These are phyloP conservation scores for Drosophila melanosoma DNA, from an alignment of 2,888 invertebrate genomes.

Conservation along the genomic window DNA sequence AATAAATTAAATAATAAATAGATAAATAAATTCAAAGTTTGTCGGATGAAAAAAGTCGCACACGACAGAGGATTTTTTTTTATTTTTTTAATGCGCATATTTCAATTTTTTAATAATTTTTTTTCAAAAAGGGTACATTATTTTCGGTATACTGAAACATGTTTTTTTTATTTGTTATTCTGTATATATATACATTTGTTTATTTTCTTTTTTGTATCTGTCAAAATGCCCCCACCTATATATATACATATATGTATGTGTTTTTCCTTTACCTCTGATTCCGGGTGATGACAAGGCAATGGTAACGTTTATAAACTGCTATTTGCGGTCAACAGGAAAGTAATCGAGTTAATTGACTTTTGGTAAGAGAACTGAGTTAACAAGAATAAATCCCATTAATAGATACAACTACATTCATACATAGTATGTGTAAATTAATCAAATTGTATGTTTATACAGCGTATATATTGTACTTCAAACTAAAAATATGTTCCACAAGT, in stretches of 20 bases:
- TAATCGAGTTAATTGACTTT: slow-evolving; percentile 38
- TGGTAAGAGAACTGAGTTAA: slow-evolving; percentile 24
- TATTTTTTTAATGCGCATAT: background rate
- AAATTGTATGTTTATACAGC: background rate
- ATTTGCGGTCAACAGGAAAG: slow-evolving; percentile 27
- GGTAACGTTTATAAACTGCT: slow-evolving; percentile 31
- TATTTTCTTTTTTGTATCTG: slow-evolving; percentile 24
- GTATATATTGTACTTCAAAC: background rate
- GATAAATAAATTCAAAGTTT: background rate
- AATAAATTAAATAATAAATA: background rate
- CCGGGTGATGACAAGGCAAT: slow-evolving; percentile 27
- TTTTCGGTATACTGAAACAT: background rate
- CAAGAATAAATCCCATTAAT: slow-evolving; percentile 10
- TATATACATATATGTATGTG: background rate
- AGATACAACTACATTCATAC: background rate
- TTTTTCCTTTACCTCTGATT: background rate
- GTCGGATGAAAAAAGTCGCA: background rate
- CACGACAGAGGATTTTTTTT: background rate
- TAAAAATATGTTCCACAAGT: background rate
- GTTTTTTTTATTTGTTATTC: background rate
- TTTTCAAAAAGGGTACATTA: slow-evolving; percentile 16
- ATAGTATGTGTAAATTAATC: background rate
- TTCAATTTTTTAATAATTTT: too few relatives aligned
- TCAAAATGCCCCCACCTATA: slow-evolving; percentile 12
- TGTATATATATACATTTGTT: slow-evolving; percentile 11